Percentiles rank a stretch among this genome's conserved stretches.
Conservation (phyloP, 2,797 vertebrate genomes). For the Muraenolepis orangiensis region DNA sequence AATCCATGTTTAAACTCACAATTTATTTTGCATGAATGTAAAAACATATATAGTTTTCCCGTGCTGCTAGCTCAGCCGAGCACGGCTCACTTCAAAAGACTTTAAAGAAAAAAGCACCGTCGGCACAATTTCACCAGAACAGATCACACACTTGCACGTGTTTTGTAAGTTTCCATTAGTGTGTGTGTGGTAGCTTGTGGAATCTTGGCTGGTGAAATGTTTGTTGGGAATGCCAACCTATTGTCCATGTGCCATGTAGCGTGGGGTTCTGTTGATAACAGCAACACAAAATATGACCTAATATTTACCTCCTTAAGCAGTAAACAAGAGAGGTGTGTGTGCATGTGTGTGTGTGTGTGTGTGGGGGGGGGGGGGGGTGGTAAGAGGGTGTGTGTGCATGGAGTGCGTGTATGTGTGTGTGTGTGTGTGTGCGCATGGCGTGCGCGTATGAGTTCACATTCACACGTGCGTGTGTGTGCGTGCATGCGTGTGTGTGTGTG, state of each 20-base stretch:
- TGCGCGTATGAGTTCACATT: conserved; percentile 18
- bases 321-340: conserved; percentile 16
- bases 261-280: neutral
- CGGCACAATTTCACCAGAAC: neutral
- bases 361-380: too few species aligned
- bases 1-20: neutral
- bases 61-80: neutral
- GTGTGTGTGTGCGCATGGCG: conserved; percentile 1
- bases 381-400: neutral
- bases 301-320: neutral
- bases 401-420: neutral
- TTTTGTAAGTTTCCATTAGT: neutral
- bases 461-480: conserved; percentile 24
- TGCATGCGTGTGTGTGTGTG: conserved; percentile 21
- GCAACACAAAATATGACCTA: neutral
- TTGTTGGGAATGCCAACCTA: neutral
- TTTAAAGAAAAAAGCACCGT: neutral
- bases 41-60: neutral
- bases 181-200: neutral
- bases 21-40: neutral
- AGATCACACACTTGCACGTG: neutral
- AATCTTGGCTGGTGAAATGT: neutral
- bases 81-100: neutral
- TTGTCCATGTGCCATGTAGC: neutral
- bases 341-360: neutral